phyloP scores from a whole-genome alignment of 2,113 vertebrate species.

The Pachycephala philippinensis region DNA sequence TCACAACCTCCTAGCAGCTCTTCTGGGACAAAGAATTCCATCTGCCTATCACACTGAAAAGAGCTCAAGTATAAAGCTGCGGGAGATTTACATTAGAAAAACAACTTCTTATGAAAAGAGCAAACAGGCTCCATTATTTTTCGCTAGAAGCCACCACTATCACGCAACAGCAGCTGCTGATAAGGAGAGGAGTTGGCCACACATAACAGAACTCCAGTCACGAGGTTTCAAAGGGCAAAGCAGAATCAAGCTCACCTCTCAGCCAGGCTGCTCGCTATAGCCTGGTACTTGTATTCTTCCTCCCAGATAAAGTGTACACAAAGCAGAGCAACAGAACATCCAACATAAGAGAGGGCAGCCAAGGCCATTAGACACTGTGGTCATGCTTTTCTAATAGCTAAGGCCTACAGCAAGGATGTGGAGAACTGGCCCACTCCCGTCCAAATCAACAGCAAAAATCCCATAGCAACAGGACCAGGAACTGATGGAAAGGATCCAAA shows the following conservation, averaged over 20 bases:
- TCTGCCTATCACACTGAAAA: background rate
- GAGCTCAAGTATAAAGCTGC: background rate
- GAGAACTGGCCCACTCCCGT: background rate
- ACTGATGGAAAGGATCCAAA: background rate
- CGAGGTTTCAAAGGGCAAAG: background rate
- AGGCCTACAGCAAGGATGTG: background rate
- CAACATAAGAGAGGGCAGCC: background rate
- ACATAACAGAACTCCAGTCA: background rate
- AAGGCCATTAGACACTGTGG: background rate
- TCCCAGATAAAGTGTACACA: background rate
- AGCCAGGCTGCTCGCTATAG: background rate
- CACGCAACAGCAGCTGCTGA: background rate
- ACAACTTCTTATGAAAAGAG: background rate
- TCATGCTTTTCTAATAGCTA: background rate
- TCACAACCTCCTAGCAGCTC: background rate
- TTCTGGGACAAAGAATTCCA: background rate
- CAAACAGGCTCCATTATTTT: background rate
- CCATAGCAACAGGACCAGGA: background rate
- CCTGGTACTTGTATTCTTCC: background rate
- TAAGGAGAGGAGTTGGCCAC: background rate
- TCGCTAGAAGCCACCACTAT: background rate
- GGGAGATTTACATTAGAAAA: background rate
- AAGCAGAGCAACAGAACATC: background rate
- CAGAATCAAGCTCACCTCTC: background rate
- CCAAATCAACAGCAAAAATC: background rate